Base-by-base conservation (phyloP, 2,888 invertebrate species). In the Drosophila aldrichi region DNA sequence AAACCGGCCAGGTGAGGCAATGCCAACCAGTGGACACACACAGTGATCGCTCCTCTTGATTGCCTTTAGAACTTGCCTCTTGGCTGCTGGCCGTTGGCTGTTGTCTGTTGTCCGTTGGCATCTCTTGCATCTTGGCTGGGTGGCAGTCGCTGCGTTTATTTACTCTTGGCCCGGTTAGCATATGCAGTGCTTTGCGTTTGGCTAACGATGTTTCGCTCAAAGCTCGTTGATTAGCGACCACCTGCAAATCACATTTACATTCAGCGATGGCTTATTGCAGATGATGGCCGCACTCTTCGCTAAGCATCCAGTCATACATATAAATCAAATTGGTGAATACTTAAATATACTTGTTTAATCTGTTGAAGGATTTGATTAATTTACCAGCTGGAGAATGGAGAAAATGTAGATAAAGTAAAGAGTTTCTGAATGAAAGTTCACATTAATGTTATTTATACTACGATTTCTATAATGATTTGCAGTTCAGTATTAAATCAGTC, bases 191-290 rank as follows among this genome's bases (percentile, higher is more conserved):
- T 12, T 54, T 69, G 70, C 70, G 48, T 40, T 63, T 55, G 61
- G 48, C 62, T 75, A 79, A 76, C 70, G 82, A 77, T 66, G 69
- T 66, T 34, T 69, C 67, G 79, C 57, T 48, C 73, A 71, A 63
- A 66, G 88, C 67, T 48, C 73, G 70, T 77, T 88, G 89, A 87
- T 88, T 83, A 88, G 88, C 88, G 81, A 89, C 88, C 85, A 85
- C 88, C 85, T 85, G 85, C 74, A 75, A 86, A 74, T 71, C 72
- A 68, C 76, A 89, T 88, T 89, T 89, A 64, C 70, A 82, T 61
- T 34, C 49, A 55, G 14, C 43, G 58, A 62, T 55, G 58, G 25
- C 62, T 62, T 34, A 52, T 62, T 54, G 41, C 65, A 49, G 48
- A 22, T 63, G 60, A 25, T 43, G 29, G 52, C 52, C 22, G 52